Evolutionary conservation across 2,797 vertebrate species (phyloP).

Genomic region (Catamblyrhynchus diadema): DNA sequence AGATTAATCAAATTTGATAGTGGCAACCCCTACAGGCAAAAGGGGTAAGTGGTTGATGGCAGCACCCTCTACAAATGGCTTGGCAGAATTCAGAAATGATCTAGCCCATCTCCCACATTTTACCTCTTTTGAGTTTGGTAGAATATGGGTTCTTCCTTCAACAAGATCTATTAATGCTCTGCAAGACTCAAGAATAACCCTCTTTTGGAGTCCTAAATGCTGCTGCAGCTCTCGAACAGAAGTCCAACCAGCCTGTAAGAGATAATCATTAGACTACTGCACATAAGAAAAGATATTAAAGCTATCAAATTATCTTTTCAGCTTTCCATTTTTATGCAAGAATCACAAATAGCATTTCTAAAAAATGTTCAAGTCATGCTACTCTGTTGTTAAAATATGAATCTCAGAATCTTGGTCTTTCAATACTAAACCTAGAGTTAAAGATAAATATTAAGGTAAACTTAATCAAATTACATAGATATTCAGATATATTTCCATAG

Average conservation of each 20-base stretch:
- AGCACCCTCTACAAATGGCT: background rate
- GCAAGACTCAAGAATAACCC: conserved; percentile 81
- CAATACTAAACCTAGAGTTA: background rate
- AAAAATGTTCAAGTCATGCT: background rate
- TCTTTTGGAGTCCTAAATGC: conserved; percentile 81
- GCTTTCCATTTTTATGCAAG: background rate
- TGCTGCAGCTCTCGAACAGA: conserved; percentile 80
- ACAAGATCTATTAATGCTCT: conserved; percentile 77
- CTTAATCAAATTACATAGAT: background rate
- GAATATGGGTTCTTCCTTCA: conserved; percentile 68
- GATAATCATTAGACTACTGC: background rate
- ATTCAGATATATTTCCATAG: background rate
- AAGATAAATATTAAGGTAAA: background rate
- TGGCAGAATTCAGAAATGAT: background rate
- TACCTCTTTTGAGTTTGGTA: conserved; percentile 81
- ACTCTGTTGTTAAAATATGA: background rate
- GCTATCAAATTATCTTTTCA: background rate
- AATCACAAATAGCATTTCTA: background rate
- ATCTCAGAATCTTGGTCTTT: background rate
- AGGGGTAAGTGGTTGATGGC: background rate
- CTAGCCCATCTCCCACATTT: background rate
- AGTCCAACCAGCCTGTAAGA: conserved; percentile 79
- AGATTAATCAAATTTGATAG: background rate
- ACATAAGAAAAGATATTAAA: background rate
- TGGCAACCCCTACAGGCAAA: background rate